phyloP scores from a whole-genome alignment of 2,113 vertebrate species.

The Gnathonemus longibarbis region DNA sequence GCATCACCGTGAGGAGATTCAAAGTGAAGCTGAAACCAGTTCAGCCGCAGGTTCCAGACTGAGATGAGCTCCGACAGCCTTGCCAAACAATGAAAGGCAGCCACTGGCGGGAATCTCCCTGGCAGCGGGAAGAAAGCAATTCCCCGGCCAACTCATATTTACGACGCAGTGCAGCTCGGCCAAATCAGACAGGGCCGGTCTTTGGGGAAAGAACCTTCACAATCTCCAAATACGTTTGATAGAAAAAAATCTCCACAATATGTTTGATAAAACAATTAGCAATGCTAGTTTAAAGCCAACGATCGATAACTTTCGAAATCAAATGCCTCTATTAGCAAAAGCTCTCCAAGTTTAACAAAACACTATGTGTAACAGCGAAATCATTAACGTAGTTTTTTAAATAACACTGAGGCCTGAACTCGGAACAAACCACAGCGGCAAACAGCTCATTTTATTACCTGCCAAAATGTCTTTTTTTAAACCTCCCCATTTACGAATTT shows the following conservation, averaged over 20 bases:
- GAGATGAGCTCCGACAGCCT: neutral
- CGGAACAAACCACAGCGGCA: neutral
- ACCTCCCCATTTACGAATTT: conserved; percentile 5
- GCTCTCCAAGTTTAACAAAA: neutral
- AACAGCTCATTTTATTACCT: conserved; percentile 14
- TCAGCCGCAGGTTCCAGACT: neutral
- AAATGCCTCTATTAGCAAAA: neutral
- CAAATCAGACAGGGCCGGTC: conserved; percentile 13
- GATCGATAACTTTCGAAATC: neutral
- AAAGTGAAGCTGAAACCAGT: conserved; percentile 14
- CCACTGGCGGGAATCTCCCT: neutral
- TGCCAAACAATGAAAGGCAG: neutral
- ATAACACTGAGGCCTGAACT: neutral
- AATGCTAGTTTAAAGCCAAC: neutral
- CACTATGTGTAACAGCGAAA: neutral
- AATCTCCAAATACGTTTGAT: neutral
- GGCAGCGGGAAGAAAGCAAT: neutral
- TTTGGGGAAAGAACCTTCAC: neutral
- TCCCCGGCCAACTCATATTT: conserved; percentile 14
- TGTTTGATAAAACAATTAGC: neutral
- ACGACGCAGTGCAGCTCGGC: conserved; percentile 2
- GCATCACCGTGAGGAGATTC: conserved; percentile 23
- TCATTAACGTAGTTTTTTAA: neutral
- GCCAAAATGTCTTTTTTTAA: conserved; percentile 30
- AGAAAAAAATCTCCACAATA: neutral